Base-by-base conservation (phyloP, 2,797 vertebrate species). In the Potorous gilbertii region DNA sequence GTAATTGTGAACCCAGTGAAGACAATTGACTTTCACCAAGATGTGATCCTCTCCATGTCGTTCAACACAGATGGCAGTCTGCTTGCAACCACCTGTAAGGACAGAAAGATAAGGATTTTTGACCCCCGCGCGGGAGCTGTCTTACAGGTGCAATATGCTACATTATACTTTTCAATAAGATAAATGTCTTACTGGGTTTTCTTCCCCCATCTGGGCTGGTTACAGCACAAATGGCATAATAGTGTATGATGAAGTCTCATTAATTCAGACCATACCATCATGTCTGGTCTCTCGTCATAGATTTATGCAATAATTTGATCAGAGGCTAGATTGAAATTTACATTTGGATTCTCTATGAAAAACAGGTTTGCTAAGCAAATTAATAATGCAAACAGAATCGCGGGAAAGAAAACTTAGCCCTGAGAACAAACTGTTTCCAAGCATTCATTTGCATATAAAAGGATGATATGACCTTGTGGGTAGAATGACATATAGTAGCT, bases 31-130 rank as follows among this genome's bases (percentile, higher is more conserved):
- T 98, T 98, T 97, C 99, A 99, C 97, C 98, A 98, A 14, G 99
- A 99, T 14, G 99, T 99, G 57, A 98, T 99, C 92, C 99, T 99
- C 57, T 99, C 99, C 96, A 99, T 99, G 99, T 99, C 99, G 2
- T 99, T 99, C 98, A 99, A 99, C 98, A 99, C 99, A 14, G 98
- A 99, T 0, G 99, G 99, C 96, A 99, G 99, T 98, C 98, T 99
- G 34, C 96, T 99, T 56, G 99, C 99, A 97, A 99, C 99, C 62
- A 97, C 99, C 97, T 99, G 99, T 97, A 99, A 99, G 97, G 99
- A 99, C 98, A 99, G 96, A 97, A 99, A 99, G 97, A 98, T 99
- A 96, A 98, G 99, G 24, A 96, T 99, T 93, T 97, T 99, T 21
- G 99, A 99, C 96, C 98, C 99, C 0, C 99, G 98, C 74, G 98